These are phyloP conservation scores for Peromyscus attwateri DNA, from an alignment of 2,797 vertebrate genomes.

Conservation along the genomic window DNA sequence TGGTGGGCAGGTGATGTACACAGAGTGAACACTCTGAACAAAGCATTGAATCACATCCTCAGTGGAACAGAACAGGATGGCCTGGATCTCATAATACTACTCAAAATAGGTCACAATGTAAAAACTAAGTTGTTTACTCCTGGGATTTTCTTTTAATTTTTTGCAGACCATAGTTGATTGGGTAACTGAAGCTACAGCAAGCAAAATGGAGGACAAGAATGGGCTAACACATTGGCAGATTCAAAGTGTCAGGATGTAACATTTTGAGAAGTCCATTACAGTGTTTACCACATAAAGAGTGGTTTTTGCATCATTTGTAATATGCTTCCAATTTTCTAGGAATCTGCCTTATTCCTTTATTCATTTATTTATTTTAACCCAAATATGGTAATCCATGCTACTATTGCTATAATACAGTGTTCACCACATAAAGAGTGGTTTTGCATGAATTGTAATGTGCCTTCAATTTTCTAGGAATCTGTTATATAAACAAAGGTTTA, in stretches of 20 bases:
- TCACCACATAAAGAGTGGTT: background rate
- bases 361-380: too few species aligned
- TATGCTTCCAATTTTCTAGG: background rate
- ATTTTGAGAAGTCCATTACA: background rate
- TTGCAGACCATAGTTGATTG: background rate
- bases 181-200: background rate
- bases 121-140: background rate
- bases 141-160: background rate
- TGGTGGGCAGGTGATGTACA: background rate
- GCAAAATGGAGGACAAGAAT: background rate
- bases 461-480: constrained; percentile 15
- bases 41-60: background rate
- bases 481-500: background rate
- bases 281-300: background rate
- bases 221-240: background rate
- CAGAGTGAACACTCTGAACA: too few species aligned
- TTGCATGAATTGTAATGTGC: background rate
- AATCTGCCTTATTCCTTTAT: background rate
- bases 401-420: background rate
- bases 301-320: background rate
- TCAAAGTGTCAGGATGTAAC: background rate
- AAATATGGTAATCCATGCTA: too few species aligned
- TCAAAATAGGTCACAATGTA: background rate
- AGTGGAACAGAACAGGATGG: background rate
- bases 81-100: background rate